Conservation (phyloP, 1,140 invertebrate genomes). For the Drosophila sechellia region DNA sequence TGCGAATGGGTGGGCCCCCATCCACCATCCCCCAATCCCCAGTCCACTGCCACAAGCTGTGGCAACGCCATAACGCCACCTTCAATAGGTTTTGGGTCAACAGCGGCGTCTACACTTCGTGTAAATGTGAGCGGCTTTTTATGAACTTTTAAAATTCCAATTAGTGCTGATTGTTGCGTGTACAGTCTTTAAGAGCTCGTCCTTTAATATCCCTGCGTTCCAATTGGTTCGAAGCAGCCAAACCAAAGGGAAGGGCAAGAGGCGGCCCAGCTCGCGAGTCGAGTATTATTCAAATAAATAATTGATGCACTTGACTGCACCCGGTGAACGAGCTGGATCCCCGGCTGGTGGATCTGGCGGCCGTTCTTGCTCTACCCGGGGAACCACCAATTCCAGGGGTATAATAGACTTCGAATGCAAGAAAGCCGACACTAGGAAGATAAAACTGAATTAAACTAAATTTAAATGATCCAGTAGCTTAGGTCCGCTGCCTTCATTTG, state of each 20-base stretch:
- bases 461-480: too few species aligned
- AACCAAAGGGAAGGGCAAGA: not conserved
- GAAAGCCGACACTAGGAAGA: too few species aligned
- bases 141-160: slow-evolving; percentile 78
- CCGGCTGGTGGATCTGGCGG: too few species aligned
- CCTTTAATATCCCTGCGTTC: not conserved
- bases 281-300: slow-evolving; percentile 25
- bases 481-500: too few species aligned
- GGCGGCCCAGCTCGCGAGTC: not conserved
- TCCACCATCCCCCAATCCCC: not conserved
- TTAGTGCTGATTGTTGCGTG: slow-evolving; percentile 72
- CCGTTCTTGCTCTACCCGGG: too few species aligned
- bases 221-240: not conserved
- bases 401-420: too few species aligned
- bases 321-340: not conserved
- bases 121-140: slow-evolving; percentile 24
- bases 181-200: not conserved
- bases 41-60: not conserved
- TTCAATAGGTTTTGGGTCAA: slow-evolving; percentile 16
- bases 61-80: not conserved
- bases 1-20: too few species aligned
- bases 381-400: not conserved
- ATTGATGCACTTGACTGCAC: slow-evolving; percentile 19
- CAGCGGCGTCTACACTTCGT: not conserved
- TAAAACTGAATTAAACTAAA: too few species aligned